phyloP scores from a whole-genome alignment of 2,113 vertebrate genomes.

The Falcunculus frontatus region DNA sequence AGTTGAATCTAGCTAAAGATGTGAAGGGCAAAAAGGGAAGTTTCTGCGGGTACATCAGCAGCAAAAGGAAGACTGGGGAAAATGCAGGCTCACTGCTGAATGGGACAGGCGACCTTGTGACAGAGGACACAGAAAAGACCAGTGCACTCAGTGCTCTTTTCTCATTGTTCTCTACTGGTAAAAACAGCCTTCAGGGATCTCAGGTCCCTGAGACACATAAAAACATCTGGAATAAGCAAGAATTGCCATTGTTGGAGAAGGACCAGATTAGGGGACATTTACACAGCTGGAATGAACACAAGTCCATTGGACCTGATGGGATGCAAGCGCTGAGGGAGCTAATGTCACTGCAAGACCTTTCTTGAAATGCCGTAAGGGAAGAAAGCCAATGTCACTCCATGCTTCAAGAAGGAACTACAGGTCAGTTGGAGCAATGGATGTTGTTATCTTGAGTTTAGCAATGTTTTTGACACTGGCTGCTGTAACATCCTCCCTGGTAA shows the following conservation, averaged over 20 bases:
- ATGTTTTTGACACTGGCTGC: not conserved
- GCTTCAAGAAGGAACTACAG: not conserved
- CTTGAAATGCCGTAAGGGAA: not conserved
- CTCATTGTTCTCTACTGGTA: not conserved
- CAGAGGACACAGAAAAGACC: not conserved
- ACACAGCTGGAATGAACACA: not conserved
- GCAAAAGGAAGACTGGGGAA: not conserved
- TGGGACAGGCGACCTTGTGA: fast-evolving
- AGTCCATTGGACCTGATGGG: not conserved
- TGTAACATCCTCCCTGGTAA: not conserved
- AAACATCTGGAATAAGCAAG: not conserved
- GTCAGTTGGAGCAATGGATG: fast-evolving
- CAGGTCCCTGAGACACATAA: not conserved
- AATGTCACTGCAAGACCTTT: not conserved
- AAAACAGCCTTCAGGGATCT: not conserved
- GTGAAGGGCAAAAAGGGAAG: not conserved
- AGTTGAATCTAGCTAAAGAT: not conserved
- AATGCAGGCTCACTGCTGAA: not conserved
- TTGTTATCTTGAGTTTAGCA: not conserved
- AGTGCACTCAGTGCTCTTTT: not conserved
- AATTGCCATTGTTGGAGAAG: not conserved
- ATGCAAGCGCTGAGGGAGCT: not conserved
- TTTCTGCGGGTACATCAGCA: not conserved
- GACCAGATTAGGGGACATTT: not conserved
- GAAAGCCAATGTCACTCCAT: not conserved